Evolutionary conservation across 2,113 vertebrate genomes (phyloP).

Genomic region (Semnornis frantzii): DNA sequence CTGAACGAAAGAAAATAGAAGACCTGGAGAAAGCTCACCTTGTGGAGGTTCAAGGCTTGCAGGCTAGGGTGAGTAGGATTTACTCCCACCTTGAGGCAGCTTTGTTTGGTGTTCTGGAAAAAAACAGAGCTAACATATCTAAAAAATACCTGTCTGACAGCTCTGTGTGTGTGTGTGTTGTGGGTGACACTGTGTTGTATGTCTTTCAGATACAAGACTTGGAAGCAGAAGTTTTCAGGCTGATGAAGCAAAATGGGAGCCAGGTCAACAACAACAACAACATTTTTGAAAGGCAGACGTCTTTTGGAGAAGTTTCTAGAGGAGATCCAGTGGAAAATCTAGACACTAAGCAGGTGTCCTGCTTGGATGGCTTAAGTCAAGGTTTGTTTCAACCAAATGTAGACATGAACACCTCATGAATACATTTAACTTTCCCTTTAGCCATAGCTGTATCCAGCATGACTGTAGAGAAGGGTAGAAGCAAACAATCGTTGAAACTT

Average conservation of each 20-base stretch:
- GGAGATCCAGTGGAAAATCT: constrained; percentile 74
- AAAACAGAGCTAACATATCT: no score
- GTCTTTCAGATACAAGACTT: constrained; percentile 87
- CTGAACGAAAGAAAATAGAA: constrained; percentile 92
- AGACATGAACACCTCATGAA: constrained; percentile 39
- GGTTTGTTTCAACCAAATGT: constrained; percentile 74
- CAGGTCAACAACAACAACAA: constrained; percentile 99
- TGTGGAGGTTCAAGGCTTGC: constrained; percentile 91
- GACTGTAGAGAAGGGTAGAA: constrained; percentile 89
- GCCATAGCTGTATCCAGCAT: constrained; percentile 89
- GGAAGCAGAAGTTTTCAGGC: constrained; percentile 91
- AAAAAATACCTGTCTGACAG: accelerated
- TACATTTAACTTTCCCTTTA: constrained; percentile 86
- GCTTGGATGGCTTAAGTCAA: constrained; percentile 76
- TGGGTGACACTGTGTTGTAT: not conserved
- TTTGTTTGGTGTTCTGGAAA: not conserved
- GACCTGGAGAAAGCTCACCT: constrained; percentile 93
- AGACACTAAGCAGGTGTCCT: constrained; percentile 75
- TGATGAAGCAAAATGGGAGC: constrained; percentile 94
- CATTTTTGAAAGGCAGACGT: constrained; percentile 83
- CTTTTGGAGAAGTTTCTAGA: constrained; percentile 74
- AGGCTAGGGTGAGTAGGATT: constrained; percentile 85
- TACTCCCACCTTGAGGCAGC: not conserved
- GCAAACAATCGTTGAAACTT: constrained; percentile 85
- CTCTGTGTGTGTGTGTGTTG: not conserved